Conservation (phyloP, 2,888 invertebrate genomes). For the Neoascia interrupta region DNA sequence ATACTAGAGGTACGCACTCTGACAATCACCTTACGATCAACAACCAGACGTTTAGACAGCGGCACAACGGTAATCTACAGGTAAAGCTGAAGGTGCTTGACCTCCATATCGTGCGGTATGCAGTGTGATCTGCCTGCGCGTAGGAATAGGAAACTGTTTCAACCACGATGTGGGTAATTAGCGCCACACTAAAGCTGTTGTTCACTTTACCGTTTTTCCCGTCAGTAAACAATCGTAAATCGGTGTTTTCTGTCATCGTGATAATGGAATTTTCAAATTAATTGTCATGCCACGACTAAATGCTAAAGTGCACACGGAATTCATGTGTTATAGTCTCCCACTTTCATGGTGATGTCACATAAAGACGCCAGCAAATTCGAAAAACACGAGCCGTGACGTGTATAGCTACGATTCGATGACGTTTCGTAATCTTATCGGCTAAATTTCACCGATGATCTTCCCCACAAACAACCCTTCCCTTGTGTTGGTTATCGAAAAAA, state of each 20-base stretch:
- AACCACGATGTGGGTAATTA: constrained; percentile 51
- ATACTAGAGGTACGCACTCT: constrained; percentile 1
- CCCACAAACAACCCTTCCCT: constrained; percentile 7
- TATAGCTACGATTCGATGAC: constrained; percentile 32
- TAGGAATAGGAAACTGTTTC: constrained; percentile 47
- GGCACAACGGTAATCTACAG: not conserved
- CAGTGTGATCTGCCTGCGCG: constrained; percentile 22
- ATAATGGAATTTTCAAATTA: constrained; percentile 33
- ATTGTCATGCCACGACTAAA: constrained; percentile 39
- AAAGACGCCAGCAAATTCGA: not conserved
- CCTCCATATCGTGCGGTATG: constrained; percentile 26
- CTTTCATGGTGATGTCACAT: constrained; percentile 11
- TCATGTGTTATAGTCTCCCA: not conserved
- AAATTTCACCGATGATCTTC: constrained; percentile 16
- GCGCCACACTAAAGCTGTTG: constrained; percentile 38
- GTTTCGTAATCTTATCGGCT: constrained; percentile 32
- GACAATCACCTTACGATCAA: not conserved
- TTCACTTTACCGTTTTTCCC: constrained; percentile 29
- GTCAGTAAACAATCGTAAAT: constrained; percentile 40
- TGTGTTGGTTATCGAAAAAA: not conserved
- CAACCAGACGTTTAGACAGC: constrained; percentile 11
- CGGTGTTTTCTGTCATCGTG: constrained; percentile 23
- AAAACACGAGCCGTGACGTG: constrained; percentile 1
- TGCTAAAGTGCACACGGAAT: too few relatives aligned
- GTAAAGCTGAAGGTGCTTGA: constrained; percentile 44